Evolutionary conservation across 1,140 invertebrate genomes (phyloP), one percentile per base, ranked within the genome.

Genomic region (Tetramorium simillimum): DNA sequence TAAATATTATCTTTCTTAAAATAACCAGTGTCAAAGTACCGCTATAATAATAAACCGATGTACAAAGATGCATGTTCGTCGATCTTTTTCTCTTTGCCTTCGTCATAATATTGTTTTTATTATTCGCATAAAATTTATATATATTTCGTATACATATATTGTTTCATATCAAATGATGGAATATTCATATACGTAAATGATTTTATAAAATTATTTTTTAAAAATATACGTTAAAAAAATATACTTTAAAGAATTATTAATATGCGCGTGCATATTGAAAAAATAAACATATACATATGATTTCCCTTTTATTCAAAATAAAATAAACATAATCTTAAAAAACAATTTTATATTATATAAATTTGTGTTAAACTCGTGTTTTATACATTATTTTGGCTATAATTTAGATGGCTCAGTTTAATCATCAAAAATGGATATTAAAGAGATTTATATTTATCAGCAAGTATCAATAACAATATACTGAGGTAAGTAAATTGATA

Each of bases 1-100:
- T 95, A 94, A 92, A 94, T 93, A 94, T 95, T 95, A 95, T 95
- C 94, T 95, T 95, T 95, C 94, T 93, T 95, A 95, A 95, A 94
- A 92, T 93, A 94, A 95, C 94, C 93, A 93, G 94, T 95, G 94
- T 95, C 94, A 95, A 95, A 95, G 92, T 94, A 95, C 90, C 86
- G 92, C 92, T 94, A 94, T 89, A 92, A 93, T 94, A 94, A 95
- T 94, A 95, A 95, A 94, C 93, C 90, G 91, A 94, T 95, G 95
- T 95, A 95, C 94, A 95, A 95, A 95, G 94, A 93, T 91, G 84
- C 86, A 91, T 76, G 56, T 76, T 82, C 65, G 16, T 90, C 75
- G 69, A 72, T 46, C 75, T 81, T 86, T 60, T 87, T 86, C 28
- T 72, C 33, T 76, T 86, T 86, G 40, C 81, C 77, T 51, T 28